Conservation (phyloP, 1,140 invertebrate species). For the Adoxophyes honmai region DNA sequence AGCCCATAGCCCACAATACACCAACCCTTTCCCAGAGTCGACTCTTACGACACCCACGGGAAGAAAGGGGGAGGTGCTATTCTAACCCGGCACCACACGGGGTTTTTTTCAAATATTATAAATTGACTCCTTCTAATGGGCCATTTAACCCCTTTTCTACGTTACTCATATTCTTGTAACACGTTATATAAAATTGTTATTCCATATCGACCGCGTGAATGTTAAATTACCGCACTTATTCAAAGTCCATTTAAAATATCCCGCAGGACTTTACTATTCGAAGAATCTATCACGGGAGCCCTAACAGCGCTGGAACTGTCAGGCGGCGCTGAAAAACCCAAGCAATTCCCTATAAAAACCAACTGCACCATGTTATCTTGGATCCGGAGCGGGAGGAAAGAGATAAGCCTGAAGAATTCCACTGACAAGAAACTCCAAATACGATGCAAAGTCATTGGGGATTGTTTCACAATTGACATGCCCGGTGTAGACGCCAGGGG, state of each 20-base stretch:
- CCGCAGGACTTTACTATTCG: constrained; percentile 48
- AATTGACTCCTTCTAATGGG: no score
- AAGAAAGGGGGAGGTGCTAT: no score
- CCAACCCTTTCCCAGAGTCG: no score
- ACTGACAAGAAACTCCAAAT: constrained; percentile 52
- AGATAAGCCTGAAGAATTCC: constrained; percentile 57
- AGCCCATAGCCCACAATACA: no score
- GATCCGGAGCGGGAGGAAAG: constrained; percentile 51
- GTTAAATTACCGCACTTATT: no score
- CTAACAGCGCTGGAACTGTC: constrained; percentile 39
- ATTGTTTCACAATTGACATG: constrained; percentile 53
- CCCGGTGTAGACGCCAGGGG: constrained; percentile 44
- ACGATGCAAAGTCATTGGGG: constrained; percentile 55
- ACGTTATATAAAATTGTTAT: no score
- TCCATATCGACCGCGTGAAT: no score
- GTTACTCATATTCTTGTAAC: no score
- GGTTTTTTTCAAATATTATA: no score
- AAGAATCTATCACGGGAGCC: constrained; percentile 41
- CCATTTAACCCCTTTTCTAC: no score
- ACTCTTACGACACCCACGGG: no score
- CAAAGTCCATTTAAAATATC: neutral
- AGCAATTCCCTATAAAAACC: constrained; percentile 60
- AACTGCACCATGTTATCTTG: constrained; percentile 53
- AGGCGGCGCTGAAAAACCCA: constrained; percentile 44
- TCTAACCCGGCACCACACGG: no score